Conservation (phyloP, 2,888 invertebrate species). For the Prostheceraeus crozeri region DNA sequence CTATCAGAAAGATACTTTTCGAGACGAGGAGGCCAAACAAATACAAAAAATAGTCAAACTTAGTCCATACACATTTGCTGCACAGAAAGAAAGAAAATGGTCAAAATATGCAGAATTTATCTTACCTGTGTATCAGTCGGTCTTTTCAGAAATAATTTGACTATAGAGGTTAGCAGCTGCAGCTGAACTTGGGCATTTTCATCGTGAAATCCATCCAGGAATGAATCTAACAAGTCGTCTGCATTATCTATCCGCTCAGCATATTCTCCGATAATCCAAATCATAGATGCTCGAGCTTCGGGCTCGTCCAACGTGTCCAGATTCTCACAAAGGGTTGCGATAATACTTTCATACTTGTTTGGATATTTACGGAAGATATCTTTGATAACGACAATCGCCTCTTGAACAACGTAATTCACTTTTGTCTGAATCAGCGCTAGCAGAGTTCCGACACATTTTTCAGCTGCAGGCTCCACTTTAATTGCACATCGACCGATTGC, state of each 20-base stretch:
- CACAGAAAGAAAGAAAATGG: too few relatives aligned
- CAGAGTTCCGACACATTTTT: conserved; percentile 91
- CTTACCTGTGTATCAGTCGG: conserved; percentile 60
- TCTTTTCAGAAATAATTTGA: conserved; percentile 91
- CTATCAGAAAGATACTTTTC: too few relatives aligned
- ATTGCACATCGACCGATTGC: conserved; percentile 99
- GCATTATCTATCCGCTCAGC: conserved; percentile 99
- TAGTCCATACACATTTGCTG: too few relatives aligned
- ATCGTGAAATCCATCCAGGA: conserved; percentile 91
- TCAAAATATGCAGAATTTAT: too few relatives aligned
- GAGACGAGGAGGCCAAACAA: too few relatives aligned
- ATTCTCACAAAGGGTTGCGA: conserved; percentile 96
- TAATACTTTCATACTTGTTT: conserved; percentile 98
- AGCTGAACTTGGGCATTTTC: conserved; percentile 89
- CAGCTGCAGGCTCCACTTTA: conserved; percentile 93
- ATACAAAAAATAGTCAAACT: too few relatives aligned
- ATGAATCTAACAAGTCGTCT: conserved; percentile 91
- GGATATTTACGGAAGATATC: conserved; percentile 72
- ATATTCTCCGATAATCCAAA: conserved; percentile 80
- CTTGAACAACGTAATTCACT: conserved; percentile 98
- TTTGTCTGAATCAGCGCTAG: conserved; percentile 97
- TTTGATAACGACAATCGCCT: conserved; percentile 99
- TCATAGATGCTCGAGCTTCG: conserved; percentile 96
- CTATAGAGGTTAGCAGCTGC: conserved; percentile 91
- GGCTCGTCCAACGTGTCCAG: conserved; percentile 96